Percentiles rank a stretch among this genome's conserved stretches.
Conservation (phyloP, 2,113 vertebrate species). For the Plectropomus leopardus region DNA sequence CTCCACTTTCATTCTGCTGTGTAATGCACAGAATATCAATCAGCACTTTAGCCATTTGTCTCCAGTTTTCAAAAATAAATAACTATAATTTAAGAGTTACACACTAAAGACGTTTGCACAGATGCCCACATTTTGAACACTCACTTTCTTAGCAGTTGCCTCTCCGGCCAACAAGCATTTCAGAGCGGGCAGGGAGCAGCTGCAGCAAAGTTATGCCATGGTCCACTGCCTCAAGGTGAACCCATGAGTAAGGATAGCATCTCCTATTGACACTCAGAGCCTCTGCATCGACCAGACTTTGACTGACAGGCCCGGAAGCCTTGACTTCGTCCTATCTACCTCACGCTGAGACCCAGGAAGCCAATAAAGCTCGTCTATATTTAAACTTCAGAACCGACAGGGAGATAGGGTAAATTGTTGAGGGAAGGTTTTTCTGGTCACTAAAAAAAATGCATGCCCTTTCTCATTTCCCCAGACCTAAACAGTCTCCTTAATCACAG, state of each 20-base stretch:
- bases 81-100: neutral
- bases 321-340: conserved; percentile 66
- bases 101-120: neutral
- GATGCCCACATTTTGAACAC: neutral
- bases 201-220: conserved; percentile 28
- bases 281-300: conserved; percentile 70
- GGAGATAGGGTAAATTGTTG: conserved; percentile 57
- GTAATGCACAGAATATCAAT: neutral
- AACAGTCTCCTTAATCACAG: conserved; percentile 50
- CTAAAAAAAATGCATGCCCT: neutral
- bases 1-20: neutral
- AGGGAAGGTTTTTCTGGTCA: conserved; percentile 54
- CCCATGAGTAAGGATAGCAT: conserved; percentile 69
- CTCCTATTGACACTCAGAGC: conserved; percentile 73
- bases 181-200: conserved; percentile 42
- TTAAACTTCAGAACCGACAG: conserved; percentile 62
- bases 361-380: conserved; percentile 72
- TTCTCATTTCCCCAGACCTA: conserved; percentile 42
- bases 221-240: conserved; percentile 73
- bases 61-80: neutral
- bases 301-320: conserved; percentile 73
- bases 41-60: neutral
- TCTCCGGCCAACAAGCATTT: conserved; percentile 21
- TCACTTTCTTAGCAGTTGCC: conserved; percentile 3
- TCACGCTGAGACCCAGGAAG: conserved; percentile 56